Conservation (phyloP, 2,888 invertebrate species). For the Hirudinaria manillensis region DNA sequence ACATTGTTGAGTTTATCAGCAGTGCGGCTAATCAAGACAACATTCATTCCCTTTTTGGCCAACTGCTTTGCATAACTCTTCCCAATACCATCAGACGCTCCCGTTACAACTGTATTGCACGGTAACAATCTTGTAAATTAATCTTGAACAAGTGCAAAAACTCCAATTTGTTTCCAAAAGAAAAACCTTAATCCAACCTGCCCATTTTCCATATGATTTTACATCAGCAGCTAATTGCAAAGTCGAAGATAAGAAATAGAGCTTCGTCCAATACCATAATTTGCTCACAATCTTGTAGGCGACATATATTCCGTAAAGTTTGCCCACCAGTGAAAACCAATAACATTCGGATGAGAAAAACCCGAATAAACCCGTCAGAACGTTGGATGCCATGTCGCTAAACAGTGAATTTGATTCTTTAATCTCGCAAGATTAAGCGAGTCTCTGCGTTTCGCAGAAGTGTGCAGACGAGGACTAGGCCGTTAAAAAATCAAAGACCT, state of each 20-base stretch:
- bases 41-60: conserved; percentile 47
- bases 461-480: too few species aligned
- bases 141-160: background rate
- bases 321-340: conserved; percentile 24
- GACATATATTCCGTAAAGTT: background rate
- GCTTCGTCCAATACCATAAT: conserved; percentile 13
- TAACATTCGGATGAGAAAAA: conserved; percentile 12
- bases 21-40: conserved; percentile 52
- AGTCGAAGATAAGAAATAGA: conserved; percentile 21
- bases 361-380: background rate
- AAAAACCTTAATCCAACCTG: background rate
- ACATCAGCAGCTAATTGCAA: conserved; percentile 6
- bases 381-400: background rate
- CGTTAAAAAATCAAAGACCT: too few species aligned
- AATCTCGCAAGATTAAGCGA: too few species aligned
- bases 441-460: too few species aligned
- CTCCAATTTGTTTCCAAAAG: background rate
- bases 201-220: conserved; percentile 22
- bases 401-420: too few species aligned
- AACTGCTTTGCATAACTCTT: conserved; percentile 51
- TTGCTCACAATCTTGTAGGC: background rate
- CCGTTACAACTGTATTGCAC: conserved; percentile 48
- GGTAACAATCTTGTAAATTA: too few species aligned
- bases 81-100: conserved; percentile 54
- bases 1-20: conserved; percentile 48